phyloP scores from a whole-genome alignment of 2,113 vertebrate species.

The Neotragus moschatus region DNA sequence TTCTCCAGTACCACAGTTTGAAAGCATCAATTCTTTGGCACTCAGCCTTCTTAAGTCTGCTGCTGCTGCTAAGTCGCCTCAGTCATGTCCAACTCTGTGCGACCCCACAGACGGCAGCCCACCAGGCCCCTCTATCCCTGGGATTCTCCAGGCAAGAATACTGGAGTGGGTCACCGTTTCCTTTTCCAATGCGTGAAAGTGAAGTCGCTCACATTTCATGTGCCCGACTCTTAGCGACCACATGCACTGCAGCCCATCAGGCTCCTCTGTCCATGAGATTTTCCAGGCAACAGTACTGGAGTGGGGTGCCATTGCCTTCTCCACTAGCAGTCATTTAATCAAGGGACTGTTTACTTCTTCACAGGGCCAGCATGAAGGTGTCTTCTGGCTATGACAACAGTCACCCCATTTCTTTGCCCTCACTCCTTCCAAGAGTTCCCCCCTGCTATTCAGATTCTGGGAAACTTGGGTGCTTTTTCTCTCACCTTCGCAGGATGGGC shows the following conservation, averaged over 20 bases:
- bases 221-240: fast-evolving
- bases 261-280: background rate
- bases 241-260: background rate
- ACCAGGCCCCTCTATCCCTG: background rate
- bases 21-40: background rate
- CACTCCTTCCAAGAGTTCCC: background rate
- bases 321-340: fast-evolving
- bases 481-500: background rate
- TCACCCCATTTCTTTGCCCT: background rate
- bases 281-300: background rate
- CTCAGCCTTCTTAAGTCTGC: background rate
- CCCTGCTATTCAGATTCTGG: background rate
- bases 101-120: background rate
- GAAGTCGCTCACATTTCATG: background rate
- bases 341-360: background rate
- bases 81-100: background rate
- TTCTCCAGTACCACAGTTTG: background rate
- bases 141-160: background rate
- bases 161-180: background rate
- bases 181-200: background rate
- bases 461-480: background rate
- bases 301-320: background rate
- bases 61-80: background rate
- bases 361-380: background rate
- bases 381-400: background rate